phyloP scores from a whole-genome alignment of 1,140 invertebrate species.

The Drosophila lacertosa region DNA sequence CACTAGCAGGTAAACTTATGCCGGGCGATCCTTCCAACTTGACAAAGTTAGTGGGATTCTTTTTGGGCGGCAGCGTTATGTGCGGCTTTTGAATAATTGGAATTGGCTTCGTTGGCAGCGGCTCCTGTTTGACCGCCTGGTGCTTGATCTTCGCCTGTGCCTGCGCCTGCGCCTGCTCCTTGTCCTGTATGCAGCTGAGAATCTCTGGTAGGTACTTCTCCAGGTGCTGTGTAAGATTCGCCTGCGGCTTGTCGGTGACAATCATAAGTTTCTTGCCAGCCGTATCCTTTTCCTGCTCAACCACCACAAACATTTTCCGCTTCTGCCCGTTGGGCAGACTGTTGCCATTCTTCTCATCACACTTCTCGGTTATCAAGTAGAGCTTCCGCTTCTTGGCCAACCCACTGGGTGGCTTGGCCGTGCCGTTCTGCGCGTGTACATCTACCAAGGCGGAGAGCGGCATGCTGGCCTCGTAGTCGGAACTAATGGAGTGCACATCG shows the following conservation, averaged over 20 bases:
- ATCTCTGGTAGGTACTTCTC: slow-evolving; percentile 77
- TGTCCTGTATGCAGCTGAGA: slow-evolving; percentile 69
- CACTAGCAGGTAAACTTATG: slow-evolving; percentile 25
- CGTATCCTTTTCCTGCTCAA: slow-evolving; percentile 71
- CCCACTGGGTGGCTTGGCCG: slow-evolving; percentile 12
- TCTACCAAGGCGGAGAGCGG: slow-evolving; percentile 47
- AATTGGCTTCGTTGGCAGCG: slow-evolving; percentile 1
- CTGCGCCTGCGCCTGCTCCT: slow-evolving; percentile 51
- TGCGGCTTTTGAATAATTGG: slow-evolving; percentile 42
- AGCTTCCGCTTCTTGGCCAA: slow-evolving; percentile 66
- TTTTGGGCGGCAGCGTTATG: slow-evolving; percentile 78
- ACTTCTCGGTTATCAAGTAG: slow-evolving; percentile 72
- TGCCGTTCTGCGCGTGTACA: slow-evolving; percentile 11
- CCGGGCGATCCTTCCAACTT: slow-evolving; percentile 39
- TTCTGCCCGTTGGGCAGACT: slow-evolving; percentile 53
- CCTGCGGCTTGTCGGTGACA: slow-evolving; percentile 67
- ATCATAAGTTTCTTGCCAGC: slow-evolving; percentile 70
- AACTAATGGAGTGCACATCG: slow-evolving; percentile 67
- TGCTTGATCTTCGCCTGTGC: slow-evolving; percentile 19
- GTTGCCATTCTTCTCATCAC: slow-evolving; percentile 49
- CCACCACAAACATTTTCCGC: slow-evolving; percentile 78
- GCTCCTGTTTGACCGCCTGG: slow-evolving; percentile 19
- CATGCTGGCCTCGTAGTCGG: slow-evolving; percentile 62
- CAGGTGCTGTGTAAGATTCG: slow-evolving; percentile 70
- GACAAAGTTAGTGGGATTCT: slow-evolving; percentile 75